These are phyloP conservation scores for Mesorhabditis belari DNA, from an alignment of 2,888 invertebrate genomes.

Conservation along the genomic window DNA sequence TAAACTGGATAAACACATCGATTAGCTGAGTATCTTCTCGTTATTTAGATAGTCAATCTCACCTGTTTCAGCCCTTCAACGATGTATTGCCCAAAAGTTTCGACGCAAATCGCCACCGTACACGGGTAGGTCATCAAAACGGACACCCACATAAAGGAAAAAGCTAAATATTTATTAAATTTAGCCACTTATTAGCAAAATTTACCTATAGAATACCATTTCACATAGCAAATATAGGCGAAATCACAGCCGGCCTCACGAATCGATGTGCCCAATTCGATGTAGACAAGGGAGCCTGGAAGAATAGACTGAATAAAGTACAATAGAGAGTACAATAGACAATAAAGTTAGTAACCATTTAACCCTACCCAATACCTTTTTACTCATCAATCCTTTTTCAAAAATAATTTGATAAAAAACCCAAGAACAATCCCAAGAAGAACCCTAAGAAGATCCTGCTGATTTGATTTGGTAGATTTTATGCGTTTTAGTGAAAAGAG, in stretches of 20 bases:
- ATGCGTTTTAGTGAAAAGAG: too few species aligned
- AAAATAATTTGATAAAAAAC: too few species aligned
- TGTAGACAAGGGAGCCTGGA: conserved; percentile 50
- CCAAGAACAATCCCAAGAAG: too few species aligned
- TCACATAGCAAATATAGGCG: conserved; percentile 47
- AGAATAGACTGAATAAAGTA: not conserved
- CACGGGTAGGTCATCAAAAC: conserved; percentile 52
- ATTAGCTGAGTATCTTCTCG: too few species aligned
- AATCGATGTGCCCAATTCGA: conserved; percentile 49
- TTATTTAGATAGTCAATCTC: not conserved
- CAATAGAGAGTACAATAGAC: too few species aligned
- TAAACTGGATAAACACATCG: not conserved
- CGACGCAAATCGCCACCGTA: conserved; percentile 48
- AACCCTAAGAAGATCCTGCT: too few species aligned
- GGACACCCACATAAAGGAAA: conserved; percentile 52
- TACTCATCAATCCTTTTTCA: too few species aligned
- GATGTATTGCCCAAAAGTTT: conserved; percentile 50
- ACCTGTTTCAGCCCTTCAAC: conserved; percentile 36
- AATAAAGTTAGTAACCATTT: too few species aligned
- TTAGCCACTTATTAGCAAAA: not conserved
- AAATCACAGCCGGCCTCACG: conserved; percentile 51
- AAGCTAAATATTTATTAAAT: conserved; percentile 20
- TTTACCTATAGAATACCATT: conserved; percentile 19
- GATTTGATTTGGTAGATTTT: too few species aligned
- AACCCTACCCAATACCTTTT: too few species aligned